A percentile compares a stretch with the other conserved stretches of the same genome.
phyloP scores from a whole-genome alignment of 23 tunicate species.

The Trididemnum miniatum region DNA sequence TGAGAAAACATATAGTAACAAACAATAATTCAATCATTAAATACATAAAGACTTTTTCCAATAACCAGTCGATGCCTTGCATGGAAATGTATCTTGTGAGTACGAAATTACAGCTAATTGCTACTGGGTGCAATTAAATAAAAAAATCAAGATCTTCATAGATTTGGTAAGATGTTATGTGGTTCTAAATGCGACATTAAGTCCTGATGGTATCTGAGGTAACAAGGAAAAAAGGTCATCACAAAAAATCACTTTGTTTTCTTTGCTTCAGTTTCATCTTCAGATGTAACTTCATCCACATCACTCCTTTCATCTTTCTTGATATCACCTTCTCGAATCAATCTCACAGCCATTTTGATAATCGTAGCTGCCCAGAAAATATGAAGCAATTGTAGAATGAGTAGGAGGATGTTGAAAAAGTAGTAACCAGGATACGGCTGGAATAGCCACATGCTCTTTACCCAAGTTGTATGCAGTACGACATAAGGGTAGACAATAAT shows the following conservation, averaged over 20 bases:
- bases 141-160: too few relatives aligned
- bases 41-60: too few relatives aligned
- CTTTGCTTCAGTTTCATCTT: slow-evolving; percentile 21
- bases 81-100: too few relatives aligned
- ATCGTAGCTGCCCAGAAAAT: slow-evolving; percentile 90
- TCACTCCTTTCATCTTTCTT: slow-evolving; percentile 87
- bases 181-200: too few relatives aligned
- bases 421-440: slow-evolving; percentile 60
- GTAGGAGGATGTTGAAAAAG: slow-evolving; percentile 67
- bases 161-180: too few relatives aligned
- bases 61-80: too few relatives aligned
- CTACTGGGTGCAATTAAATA: too few relatives aligned
- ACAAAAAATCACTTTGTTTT: not conserved
- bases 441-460: slow-evolving; percentile 61
- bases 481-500: slow-evolving; percentile 60
- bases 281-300: slow-evolving; percentile 45
- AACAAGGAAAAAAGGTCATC: too few relatives aligned
- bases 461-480: slow-evolving; percentile 76
- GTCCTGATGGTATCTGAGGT: too few relatives aligned
- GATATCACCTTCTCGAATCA: slow-evolving; percentile 46
- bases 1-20: too few relatives aligned
- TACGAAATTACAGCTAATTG: too few relatives aligned
- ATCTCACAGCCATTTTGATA: slow-evolving; percentile 66
- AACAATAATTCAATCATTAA: too few relatives aligned
- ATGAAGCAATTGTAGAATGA: slow-evolving; percentile 71